Evolutionary conservation across 2,797 vertebrate genomes (phyloP).

Genomic region (Margarornis squamiger): DNA sequence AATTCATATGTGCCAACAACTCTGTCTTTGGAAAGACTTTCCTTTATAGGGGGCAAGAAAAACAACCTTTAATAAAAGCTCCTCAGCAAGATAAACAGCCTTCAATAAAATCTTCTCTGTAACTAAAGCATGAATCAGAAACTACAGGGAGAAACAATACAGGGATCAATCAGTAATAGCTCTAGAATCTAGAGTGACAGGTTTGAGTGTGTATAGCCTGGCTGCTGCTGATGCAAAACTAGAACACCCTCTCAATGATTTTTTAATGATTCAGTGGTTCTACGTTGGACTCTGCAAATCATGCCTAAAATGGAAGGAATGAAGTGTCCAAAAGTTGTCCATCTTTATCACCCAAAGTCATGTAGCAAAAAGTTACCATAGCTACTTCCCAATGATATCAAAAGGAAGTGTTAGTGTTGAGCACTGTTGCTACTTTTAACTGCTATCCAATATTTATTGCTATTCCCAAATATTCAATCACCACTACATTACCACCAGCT

Average conservation of each 20-base stretch:
- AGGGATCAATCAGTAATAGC: not conserved
- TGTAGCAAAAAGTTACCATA: not conserved
- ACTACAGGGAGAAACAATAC: not conserved
- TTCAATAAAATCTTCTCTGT: conserved; percentile 33
- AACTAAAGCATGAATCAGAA: conserved; percentile 26
- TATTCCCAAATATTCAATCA: not conserved
- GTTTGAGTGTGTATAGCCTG: not conserved
- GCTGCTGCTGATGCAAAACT: not conserved
- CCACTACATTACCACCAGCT: not conserved
- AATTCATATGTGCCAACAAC: conserved; percentile 29
- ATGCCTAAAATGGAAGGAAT: not conserved
- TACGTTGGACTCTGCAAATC: not conserved
- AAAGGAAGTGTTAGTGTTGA: not conserved
- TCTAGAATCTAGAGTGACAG: not conserved
- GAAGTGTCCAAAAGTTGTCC: not conserved
- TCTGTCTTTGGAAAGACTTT: conserved; percentile 16
- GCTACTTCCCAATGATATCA: not conserved
- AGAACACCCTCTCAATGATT: not conserved
- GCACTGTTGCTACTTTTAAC: not conserved
- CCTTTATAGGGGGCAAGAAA: conserved; percentile 11
- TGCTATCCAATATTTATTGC: not conserved
- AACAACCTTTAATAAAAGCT: conserved; percentile 43
- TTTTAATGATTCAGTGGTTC: not conserved
- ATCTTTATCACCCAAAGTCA: not conserved
- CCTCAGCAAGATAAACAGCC: conserved; percentile 17